A percentile compares a stretch with the other conserved stretches of the same genome.
phyloP scores from a whole-genome alignment of 2,113 vertebrate species.

The Cyanoderma ruficeps region DNA sequence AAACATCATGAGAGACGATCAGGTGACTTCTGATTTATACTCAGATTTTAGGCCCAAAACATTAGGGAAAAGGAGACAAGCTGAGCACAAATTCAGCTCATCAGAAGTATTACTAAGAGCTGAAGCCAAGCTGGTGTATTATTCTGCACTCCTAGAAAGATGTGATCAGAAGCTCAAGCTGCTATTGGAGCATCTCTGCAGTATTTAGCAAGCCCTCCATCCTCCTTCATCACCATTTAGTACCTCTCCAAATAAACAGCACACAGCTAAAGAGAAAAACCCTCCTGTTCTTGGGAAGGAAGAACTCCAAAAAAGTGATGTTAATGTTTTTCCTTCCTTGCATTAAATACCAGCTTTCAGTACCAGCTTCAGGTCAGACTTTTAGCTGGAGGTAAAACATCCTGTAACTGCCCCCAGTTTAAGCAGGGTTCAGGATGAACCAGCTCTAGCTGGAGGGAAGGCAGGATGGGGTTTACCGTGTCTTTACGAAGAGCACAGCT shows the following conservation, averaged over 20 bases:
- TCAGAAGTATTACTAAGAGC: background rate
- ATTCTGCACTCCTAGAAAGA: background rate
- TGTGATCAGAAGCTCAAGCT: background rate
- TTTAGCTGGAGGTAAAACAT: background rate
- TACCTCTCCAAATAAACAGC: background rate
- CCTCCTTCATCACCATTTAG: background rate
- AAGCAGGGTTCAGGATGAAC: background rate
- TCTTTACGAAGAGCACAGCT: background rate
- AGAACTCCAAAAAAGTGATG: background rate
- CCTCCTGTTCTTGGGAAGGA: background rate
- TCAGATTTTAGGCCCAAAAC: background rate
- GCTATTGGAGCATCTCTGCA: background rate
- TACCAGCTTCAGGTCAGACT: background rate
- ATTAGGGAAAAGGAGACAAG: background rate
- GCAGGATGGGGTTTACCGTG: background rate
- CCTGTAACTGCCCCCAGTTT: background rate
- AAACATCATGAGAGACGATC: background rate
- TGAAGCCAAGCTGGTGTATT: background rate
- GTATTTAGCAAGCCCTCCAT: background rate
- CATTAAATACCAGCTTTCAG: background rate
- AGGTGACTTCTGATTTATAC: background rate
- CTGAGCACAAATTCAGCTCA: background rate
- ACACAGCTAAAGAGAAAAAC: background rate
- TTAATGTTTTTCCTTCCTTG: background rate
- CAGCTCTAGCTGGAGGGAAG: background rate